Evolutionary conservation across 2,113 vertebrate species (phyloP).

Genomic region (Megaleporinus macrocephalus): DNA sequence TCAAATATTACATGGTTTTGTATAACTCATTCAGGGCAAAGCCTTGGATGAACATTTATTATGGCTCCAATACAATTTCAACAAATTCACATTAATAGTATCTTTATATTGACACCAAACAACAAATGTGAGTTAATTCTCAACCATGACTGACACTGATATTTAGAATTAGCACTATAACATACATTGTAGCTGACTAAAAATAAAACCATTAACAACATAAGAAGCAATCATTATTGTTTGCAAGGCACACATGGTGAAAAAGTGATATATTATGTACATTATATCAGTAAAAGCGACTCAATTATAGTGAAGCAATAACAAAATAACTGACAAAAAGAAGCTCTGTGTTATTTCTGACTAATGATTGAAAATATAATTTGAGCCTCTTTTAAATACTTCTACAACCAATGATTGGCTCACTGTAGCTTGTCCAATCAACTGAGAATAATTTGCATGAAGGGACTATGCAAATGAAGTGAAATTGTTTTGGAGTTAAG

Average conservation of each 20-base stretch:
- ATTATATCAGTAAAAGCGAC: background rate
- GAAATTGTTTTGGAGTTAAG: background rate
- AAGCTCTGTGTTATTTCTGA: background rate
- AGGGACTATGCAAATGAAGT: background rate
- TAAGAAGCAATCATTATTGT: background rate
- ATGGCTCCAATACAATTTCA: background rate
- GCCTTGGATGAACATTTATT: background rate
- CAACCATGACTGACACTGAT: background rate
- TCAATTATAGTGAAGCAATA: too few species aligned
- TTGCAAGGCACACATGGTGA: background rate
- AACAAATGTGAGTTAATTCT: too few species aligned
- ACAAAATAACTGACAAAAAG: background rate
- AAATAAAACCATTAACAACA: slow-evolving; percentile 10
- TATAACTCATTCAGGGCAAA: background rate
- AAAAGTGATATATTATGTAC: background rate
- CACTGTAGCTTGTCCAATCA: background rate
- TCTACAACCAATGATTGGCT: background rate
- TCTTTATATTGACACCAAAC: background rate
- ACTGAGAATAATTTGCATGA: background rate
- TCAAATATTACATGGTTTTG: background rate
- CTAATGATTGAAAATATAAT: background rate
- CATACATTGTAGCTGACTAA: slow-evolving; percentile 3
- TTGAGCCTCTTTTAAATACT: background rate
- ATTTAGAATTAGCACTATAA: background rate
- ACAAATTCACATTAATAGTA: background rate